These are phyloP conservation scores for Amphipoea oculea DNA, from an alignment of 2,888 invertebrate genomes.

Conservation along the genomic window DNA sequence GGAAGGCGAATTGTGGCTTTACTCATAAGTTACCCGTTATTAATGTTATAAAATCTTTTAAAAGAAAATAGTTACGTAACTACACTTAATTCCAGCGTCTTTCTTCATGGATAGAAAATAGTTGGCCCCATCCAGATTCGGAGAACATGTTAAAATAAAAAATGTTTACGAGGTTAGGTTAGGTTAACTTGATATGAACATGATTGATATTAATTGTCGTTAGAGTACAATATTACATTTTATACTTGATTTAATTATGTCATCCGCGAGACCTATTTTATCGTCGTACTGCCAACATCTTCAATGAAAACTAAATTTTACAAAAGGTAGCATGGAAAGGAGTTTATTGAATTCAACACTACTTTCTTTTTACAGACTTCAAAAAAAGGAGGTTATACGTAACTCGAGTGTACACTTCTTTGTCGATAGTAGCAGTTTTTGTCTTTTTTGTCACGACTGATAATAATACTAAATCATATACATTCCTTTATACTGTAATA, in stretches of 20 bases:
- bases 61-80: neutral
- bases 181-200: conserved; percentile 2
- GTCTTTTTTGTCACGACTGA: neutral
- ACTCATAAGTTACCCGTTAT: neutral
- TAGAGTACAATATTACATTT: neutral
- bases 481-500: conserved; percentile 4
- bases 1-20: neutral
- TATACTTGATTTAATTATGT: neutral
- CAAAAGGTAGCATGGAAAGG: neutral
- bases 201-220: conserved; percentile 4
- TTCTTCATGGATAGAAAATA: conserved; percentile 10
- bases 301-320: neutral
- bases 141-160: neutral
- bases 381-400: no score
- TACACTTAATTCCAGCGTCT: neutral
- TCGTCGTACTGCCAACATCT: neutral
- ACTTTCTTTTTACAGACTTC: neutral
- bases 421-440: neutral
- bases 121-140: conserved; percentile 3
- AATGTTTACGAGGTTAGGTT: neutral
- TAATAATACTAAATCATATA: neutral
- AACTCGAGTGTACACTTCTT: neutral
- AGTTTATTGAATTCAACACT: neutral
- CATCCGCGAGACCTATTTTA: neutral
- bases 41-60: neutral